A percentile compares a stretch with the other conserved stretches of the same genome.
phyloP scores from a whole-genome alignment of 1,140 invertebrate genomes.

The Neodiprion fabricii region DNA sequence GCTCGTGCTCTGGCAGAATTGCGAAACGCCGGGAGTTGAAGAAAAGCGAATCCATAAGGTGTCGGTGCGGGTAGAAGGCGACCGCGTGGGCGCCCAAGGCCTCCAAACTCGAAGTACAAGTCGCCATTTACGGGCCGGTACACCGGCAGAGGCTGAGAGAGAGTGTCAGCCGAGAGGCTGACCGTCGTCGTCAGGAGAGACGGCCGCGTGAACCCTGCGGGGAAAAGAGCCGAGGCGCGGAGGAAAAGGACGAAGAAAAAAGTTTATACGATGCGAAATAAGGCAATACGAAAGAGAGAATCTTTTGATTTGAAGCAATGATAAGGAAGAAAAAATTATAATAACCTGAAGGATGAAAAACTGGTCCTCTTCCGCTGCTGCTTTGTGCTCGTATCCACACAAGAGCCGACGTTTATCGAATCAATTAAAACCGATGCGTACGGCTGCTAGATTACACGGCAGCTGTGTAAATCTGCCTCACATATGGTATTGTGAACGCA shows the following conservation, averaged over 20 bases:
- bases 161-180: not conserved
- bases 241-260: no score
- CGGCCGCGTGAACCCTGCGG: no score
- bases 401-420: no score
- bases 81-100: constrained; percentile 54
- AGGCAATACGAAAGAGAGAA: no score
- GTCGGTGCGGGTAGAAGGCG: constrained; percentile 34
- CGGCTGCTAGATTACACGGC: no score
- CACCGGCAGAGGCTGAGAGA: constrained; percentile 38
- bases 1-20: not conserved
- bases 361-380: not conserved
- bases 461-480: no score
- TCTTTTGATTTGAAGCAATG: not conserved
- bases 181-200: not conserved
- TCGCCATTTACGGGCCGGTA: constrained; percentile 50
- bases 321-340: not conserved
- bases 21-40: constrained; percentile 2
- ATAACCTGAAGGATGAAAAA: not conserved
- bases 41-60: constrained; percentile 33
- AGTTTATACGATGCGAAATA: no score
- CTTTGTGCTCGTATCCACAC: no score
- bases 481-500: no score
- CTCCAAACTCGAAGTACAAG: constrained; percentile 34
- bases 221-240: no score
- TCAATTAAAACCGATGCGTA: no score